Percentiles rank a stretch among this genome's conserved stretches.
These are phyloP conservation scores for Parapristionchus giblindavisi DNA, from an alignment of 2,888 invertebrate species.

Conservation along the genomic window DNA sequence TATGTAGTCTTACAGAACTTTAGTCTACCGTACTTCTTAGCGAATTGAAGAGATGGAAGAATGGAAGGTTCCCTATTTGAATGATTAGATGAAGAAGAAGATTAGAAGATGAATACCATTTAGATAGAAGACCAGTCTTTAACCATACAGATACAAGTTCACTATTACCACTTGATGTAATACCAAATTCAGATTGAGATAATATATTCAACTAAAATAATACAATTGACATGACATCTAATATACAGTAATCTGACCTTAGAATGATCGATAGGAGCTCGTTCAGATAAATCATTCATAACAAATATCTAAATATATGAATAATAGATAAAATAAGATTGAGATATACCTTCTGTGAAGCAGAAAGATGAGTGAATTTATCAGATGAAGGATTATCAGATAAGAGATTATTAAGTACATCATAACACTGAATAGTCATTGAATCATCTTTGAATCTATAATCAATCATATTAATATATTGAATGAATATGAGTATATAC, in stretches of 20 bases:
- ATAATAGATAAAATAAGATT: neutral
- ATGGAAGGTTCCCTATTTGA: slow-evolving; percentile 76
- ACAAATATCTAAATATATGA: slow-evolving; percentile 10
- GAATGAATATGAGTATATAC: neutral
- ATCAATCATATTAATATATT: neutral
- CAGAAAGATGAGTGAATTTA: neutral
- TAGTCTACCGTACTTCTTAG: slow-evolving; percentile 87
- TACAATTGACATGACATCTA: neutral
- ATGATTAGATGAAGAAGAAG: too few species aligned
- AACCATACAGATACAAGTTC: slow-evolving; percentile 20
- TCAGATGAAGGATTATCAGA: neutral
- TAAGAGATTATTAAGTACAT: neutral
- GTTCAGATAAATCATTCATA: neutral
- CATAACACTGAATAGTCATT: neutral
- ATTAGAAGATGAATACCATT: too few species aligned
- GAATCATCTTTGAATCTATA: slow-evolving; percentile 14
- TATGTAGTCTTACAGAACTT: slow-evolving; percentile 89
- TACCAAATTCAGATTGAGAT: neutral
- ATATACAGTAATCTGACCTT: neutral
- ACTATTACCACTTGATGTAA: slow-evolving; percentile 8
- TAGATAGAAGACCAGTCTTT: neutral
- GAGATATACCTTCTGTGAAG: slow-evolving; percentile 25
- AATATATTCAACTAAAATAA: slow-evolving; percentile 18
- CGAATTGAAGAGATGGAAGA: slow-evolving; percentile 80
- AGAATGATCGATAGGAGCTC: neutral